Conservation (phyloP, 2,113 vertebrate genomes). For the Clarias magur region DNA sequence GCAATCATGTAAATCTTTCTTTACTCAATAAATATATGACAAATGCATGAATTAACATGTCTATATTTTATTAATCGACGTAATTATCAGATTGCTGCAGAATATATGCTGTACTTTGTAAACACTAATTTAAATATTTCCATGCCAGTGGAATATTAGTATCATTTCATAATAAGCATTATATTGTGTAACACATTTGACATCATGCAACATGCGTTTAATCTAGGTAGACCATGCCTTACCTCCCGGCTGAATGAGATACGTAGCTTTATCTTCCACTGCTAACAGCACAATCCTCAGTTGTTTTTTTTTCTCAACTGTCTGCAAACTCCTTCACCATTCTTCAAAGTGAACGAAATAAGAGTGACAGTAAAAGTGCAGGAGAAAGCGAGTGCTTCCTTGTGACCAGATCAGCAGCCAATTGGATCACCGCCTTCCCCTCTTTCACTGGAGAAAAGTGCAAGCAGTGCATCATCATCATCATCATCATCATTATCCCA, state of each 20-base stretch:
- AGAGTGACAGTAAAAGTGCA: constrained; percentile 58
- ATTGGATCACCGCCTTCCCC: constrained; percentile 47
- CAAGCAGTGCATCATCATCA: constrained; percentile 42
- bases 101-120: not conserved
- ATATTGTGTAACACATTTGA: not conserved
- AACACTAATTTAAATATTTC: not conserved
- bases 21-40: not conserved
- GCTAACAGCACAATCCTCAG: constrained; percentile 66
- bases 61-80: not conserved
- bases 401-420: constrained; percentile 47
- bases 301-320: constrained; percentile 60
- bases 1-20: not conserved
- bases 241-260: constrained; percentile 61
- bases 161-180: not conserved
- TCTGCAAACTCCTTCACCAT: constrained; percentile 58
- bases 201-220: not conserved
- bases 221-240: constrained; percentile 58
- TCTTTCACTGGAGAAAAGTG: constrained; percentile 55
- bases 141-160: not conserved
- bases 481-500: constrained; percentile 50
- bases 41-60: not conserved
- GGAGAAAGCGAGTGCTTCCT: constrained; percentile 47
- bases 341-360: constrained; percentile 57
- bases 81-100: not conserved
- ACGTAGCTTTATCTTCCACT: constrained; percentile 48